Evolutionary conservation across 2,113 vertebrate species (phyloP), one percentile per base, ranked within the genome.

Genomic region (Ivindomyrus marchei): DNA sequence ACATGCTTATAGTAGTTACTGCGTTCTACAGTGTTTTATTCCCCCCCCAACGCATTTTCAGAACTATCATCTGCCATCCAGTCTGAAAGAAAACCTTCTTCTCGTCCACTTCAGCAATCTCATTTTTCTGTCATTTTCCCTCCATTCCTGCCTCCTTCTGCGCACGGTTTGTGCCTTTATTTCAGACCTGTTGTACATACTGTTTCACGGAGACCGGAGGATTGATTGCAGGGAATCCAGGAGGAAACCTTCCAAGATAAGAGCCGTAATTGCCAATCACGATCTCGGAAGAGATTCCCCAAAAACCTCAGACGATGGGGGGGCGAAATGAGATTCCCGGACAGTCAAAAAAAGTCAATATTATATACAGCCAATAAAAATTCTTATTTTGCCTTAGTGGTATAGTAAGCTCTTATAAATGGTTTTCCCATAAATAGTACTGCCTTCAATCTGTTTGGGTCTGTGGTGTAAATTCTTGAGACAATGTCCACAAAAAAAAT

Each of bases 381-480:
- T 31, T 70, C n/a, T 15, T 50, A 50, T 86, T 86, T 86, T 31
- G n/a, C 47, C 47, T 49, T n/a, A 13, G 85, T 24, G 47, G 47
- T 53, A 53, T 39, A 36, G 13, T 53, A 87, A 27, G 27, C 50
- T 56, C 50, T 56, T 31, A n/a, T 87, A 53, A 87, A 87, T 27
- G 24, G 11, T 19, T 87, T 87, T 21, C 27, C 85, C 24, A 52
- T 13, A 46, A 19, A 39, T 27, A 87, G 17, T 53, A 13, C 85
- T 53, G 47, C 85, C 50, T 53, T 87, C 85, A 87, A 39, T 87
- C 85, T 39, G 50, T 87, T 87, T 87, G 50, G 24, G n/a, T 56
- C 9, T 47, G n/a, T 39, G 50, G 31, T 47, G 47, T 46, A 87
- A 36, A 87, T 87, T 52, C 46, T 87, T 74, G 1, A 62, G 56